Conservation (phyloP, 2,888 invertebrate species). For the Ochlodes sylvanus region DNA sequence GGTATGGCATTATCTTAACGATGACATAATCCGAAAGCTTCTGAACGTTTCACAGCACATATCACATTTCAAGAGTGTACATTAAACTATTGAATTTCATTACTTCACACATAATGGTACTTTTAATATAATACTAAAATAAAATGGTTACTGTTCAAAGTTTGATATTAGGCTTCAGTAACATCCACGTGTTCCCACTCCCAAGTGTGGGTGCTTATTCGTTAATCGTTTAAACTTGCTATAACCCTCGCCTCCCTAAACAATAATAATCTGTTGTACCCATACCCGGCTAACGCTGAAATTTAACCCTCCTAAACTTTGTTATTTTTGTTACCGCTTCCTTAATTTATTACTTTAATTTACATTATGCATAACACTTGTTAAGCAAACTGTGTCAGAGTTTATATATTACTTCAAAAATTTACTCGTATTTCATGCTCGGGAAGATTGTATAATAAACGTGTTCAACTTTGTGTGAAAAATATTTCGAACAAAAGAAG, state of each 20-base stretch:
- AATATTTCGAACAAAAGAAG: slow-evolving; percentile 5
- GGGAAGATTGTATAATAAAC: not conserved
- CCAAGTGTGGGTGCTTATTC: slow-evolving; percentile 4
- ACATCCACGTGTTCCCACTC: not conserved
- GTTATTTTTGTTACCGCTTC: slow-evolving; percentile 19
- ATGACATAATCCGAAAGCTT: no score
- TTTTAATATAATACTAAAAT: not conserved
- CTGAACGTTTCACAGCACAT: no score
- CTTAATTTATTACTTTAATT: slow-evolving; percentile 19
- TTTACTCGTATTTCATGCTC: slow-evolving; percentile 1
- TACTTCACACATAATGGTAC: no score
- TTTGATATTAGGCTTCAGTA: slow-evolving; percentile 1
- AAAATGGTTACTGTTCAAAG: not conserved
- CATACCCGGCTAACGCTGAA: slow-evolving; percentile 61
- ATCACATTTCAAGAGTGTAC: no score
- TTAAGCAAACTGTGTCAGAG: slow-evolving; percentile 11
- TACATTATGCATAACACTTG: slow-evolving; percentile 14
- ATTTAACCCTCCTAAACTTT: slow-evolving; percentile 50
- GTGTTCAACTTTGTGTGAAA: not conserved
- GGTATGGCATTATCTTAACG: no score
- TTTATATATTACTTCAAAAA: slow-evolving; percentile 10
- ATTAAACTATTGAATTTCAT: no score
- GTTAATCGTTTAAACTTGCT: slow-evolving; percentile 15
- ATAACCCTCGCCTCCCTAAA: slow-evolving; percentile 44
- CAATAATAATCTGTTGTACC: slow-evolving; percentile 57